Conservation (phyloP, 2,797 vertebrate genomes). For the Tokudaia tokunoshimensis region DNA sequence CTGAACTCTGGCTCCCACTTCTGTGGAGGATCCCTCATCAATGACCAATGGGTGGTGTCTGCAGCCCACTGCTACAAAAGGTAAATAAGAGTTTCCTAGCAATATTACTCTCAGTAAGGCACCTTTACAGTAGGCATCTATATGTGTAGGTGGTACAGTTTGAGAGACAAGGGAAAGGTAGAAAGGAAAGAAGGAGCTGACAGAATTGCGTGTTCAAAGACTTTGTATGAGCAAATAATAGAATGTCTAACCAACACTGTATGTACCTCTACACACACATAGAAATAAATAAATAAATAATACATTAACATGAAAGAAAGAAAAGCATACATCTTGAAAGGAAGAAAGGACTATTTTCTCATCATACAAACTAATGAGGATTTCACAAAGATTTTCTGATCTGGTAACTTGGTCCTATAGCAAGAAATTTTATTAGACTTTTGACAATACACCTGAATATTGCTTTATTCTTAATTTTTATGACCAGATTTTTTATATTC, state of each 20-base stretch:
- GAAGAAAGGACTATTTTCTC: background rate
- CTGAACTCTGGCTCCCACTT: constrained; percentile 90
- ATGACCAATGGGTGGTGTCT: constrained; percentile 89
- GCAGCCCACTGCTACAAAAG: constrained; percentile 90
- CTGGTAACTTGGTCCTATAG: background rate
- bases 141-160: accelerated
- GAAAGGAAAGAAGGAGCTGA: background rate
- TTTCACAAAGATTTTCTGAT: background rate
- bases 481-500: background rate
- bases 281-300: background rate
- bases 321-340: background rate
- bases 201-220: accelerated
- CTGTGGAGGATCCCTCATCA: constrained; percentile 91
- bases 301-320: background rate
- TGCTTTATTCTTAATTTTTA: background rate
- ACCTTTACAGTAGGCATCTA: background rate
- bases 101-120: no score
- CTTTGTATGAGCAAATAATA: accelerated
- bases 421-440: background rate
- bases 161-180: accelerated
- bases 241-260: background rate
- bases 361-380: background rate
- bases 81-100: constrained; percentile 83
- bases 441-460: background rate
- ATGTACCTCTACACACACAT: no score